Conservation (phyloP, 2,797 vertebrate genomes). For the Leontocebus nigricollis region DNA sequence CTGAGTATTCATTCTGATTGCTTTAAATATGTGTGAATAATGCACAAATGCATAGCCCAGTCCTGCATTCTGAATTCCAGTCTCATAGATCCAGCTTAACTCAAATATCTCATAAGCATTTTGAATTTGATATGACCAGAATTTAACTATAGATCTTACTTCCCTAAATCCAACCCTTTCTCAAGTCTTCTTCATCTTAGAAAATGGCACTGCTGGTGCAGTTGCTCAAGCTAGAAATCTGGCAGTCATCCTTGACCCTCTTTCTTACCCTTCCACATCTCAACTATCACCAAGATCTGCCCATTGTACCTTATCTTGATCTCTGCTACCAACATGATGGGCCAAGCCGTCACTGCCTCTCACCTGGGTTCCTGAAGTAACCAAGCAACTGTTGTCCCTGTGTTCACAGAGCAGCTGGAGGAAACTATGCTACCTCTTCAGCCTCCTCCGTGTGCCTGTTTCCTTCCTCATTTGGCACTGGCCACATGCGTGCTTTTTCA, state of each 20-base stretch:
- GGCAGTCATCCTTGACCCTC: neutral
- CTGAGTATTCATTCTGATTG: neutral
- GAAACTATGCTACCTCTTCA: neutral
- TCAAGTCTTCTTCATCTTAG: neutral
- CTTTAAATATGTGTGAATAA: neutral
- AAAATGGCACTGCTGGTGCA: neutral
- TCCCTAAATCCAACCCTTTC: neutral
- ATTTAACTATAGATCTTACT: neutral
- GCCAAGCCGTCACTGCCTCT: neutral
- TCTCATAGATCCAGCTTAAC: neutral
- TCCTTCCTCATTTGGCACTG: neutral
- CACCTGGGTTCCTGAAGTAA: neutral
- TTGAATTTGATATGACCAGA: neutral
- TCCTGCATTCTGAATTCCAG: neutral
- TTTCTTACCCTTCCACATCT: neutral
- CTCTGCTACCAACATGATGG: neutral
- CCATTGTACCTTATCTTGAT: neutral
- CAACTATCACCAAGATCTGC: neutral
- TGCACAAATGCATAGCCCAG: neutral
- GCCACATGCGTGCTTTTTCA: neutral
- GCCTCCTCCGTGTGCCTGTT: neutral
- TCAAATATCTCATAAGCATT: neutral
- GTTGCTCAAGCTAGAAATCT: neutral
- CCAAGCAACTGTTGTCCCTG: neutral
- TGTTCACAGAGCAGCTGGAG: neutral